Evolutionary conservation across 2,797 vertebrate genomes (phyloP), one percentile per base, ranked within the genome.

Genomic region (Acanthurus leucopareius): DNA sequence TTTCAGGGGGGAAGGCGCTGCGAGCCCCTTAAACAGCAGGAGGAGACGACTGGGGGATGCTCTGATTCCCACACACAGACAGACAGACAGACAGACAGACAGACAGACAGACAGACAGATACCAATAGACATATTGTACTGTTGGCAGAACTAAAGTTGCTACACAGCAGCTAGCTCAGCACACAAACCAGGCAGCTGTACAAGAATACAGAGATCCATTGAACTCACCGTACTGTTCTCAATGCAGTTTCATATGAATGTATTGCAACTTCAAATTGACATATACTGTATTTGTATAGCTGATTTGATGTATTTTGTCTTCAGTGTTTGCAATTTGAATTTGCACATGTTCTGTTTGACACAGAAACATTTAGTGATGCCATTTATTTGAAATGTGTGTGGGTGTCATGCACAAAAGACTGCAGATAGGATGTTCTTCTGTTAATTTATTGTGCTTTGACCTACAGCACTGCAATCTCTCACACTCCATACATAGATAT

Each of bases 1-100:
- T 99, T 99, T 97, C 97, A 99, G 98, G 97, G 96, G 95, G 95
- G 95, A 95, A 95, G 96, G 92, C 89, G 95, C 93, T 96, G 95
- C 95, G 96, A 95, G 95, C 96, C 97, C 96, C 97, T 97, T 97
- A 96, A 94, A 98, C 96, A 98, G 96, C 97, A 40, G 96, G 97
- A 96, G 96, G 95, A 95, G 65, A 93, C 95, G 94, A 88, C 87
- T 92, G 92, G 90, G 93, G 83, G 88, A 60, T 42, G 82, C 89
- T 91, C 88, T 73, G 88, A 86, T 68, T 85, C 70, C 62, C 81
- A 82, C 74, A 86, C 28, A 32, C 42, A 69, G 8, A 42, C 49
- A 53, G 49, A 22, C 56, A 73, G 22, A 66, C 52, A 65, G 58
- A n/a, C 70, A 73, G 51, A 77, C n/a, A 82, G 28, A 32, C 28